Base-by-base conservation (phyloP, 2,888 invertebrate genomes). In the Caradrina clavipalpis region DNA sequence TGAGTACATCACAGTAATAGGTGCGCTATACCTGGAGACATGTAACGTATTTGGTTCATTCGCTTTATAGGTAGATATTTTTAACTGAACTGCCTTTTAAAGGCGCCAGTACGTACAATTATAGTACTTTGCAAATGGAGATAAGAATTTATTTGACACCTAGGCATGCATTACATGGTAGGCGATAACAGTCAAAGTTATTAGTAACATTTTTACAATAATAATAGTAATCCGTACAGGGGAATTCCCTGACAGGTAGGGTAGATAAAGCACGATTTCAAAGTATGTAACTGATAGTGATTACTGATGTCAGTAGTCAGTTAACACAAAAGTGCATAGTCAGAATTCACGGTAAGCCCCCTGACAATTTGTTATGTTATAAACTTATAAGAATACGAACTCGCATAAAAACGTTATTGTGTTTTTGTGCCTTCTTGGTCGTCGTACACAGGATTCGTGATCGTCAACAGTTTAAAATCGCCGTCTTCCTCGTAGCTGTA, bases 11-110 rank as follows among this genome's bases (percentile, higher is more conserved):
- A 57, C 51, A 39, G 51, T 56, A n/a, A n/a, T n/a, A 53, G 42
- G 57, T 59, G 63, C 26, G n/a, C 54, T 56, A 22, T 67, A 73
- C 74, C 74, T 76, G 63, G 68, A 73, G 15, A 49, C 39, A 63
- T 51, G 19, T 22, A 47, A 54, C n/a, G 21, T 42, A 35, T 49
- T 58, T 55, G 47, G 66, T 59, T 39, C 50, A 56, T 49, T 49
- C 4, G 57, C 17, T 77, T 60, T 53, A n/a, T 31, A 31, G 47
- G 21, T 31, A 31, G 47, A 13, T 11, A 39, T 13, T 45, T 62
- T 22, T 15, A 35, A 26, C 2, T 8, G 47, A 49, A 6, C 35
- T 45, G 5, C 39, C 13, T 39, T 39, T 39, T 39, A 0, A 39
- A 39, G 11, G 3, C 8, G 39, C 35, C 35, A 6, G 35, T 35